phyloP scores from a whole-genome alignment of 2,797 vertebrate genomes.

The Psittacula derbiana region DNA sequence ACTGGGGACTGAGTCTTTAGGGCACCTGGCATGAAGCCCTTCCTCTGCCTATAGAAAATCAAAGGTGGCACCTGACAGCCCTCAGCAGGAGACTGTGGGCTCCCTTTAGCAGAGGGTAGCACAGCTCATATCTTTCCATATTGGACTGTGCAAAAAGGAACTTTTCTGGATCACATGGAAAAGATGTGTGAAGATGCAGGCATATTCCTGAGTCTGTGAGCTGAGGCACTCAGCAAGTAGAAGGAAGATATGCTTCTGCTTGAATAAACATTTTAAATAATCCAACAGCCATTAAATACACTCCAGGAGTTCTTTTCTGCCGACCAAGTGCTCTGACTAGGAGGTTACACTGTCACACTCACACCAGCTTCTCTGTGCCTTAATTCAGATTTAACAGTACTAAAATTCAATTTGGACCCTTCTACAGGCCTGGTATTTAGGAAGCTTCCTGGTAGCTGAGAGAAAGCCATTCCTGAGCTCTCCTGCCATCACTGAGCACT shows the following conservation, averaged over 20 bases:
- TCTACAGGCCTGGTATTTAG: neutral
- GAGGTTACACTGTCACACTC: neutral
- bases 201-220: neutral
- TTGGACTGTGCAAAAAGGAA: neutral
- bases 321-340: neutral
- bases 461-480: neutral
- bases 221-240: neutral
- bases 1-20: neutral
- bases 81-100: neutral
- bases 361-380: neutral
- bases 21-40: accelerated
- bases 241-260: neutral
- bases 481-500: accelerated
- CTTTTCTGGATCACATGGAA: neutral
- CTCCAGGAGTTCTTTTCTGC: neutral
- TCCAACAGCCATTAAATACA: neutral
- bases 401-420: neutral
- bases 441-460: neutral
- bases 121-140: neutral
- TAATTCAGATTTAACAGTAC: neutral
- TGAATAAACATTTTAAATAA: neutral
- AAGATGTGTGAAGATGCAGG: neutral
- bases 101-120: neutral
- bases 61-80: neutral
- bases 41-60: neutral